A percentile compares a stretch with the other conserved stretches of the same genome.
Conservation (phyloP, 2,113 vertebrate genomes). For the Theropithecus gelada region DNA sequence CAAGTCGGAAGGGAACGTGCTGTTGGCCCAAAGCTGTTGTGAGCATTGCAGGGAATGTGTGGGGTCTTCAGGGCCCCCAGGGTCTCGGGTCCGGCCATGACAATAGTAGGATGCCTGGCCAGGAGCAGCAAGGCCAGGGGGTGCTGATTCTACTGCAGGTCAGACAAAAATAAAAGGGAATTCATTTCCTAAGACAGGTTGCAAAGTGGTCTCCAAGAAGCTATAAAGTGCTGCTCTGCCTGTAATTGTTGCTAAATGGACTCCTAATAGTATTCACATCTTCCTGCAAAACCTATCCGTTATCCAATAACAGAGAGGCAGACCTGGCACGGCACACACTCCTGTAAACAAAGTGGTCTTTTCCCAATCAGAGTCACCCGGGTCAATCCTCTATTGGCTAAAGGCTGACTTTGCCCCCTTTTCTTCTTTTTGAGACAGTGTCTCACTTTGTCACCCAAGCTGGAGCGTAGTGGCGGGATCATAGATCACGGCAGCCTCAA, state of each 20-base stretch:
- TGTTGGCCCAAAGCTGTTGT: not conserved
- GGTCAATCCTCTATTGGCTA: accelerated
- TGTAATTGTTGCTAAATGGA: not conserved
- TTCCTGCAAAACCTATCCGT: accelerated
- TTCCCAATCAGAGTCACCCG: not conserved
- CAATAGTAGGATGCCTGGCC: not conserved
- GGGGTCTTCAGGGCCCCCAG: accelerated
- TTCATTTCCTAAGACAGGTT: not conserved
- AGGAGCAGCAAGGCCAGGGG: not conserved
- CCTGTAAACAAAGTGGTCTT: not conserved
- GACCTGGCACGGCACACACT: accelerated
- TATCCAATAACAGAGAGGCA: accelerated
- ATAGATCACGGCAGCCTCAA: too few species aligned
- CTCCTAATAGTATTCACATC: not conserved
- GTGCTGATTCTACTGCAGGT: not conserved
- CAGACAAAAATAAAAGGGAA: not conserved
- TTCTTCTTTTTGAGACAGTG: too few species aligned
- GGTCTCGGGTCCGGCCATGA: accelerated
- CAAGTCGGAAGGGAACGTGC: accelerated
- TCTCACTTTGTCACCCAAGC: too few species aligned
- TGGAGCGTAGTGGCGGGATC: too few species aligned
- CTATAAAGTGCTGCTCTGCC: not conserved
- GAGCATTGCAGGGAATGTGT: accelerated
- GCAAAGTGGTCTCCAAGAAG: not conserved
- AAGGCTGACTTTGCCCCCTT: not conserved